phyloP scores from a whole-genome alignment of 53 echinoderm and acorn worm species.

The Paracentrotus lividus region DNA sequence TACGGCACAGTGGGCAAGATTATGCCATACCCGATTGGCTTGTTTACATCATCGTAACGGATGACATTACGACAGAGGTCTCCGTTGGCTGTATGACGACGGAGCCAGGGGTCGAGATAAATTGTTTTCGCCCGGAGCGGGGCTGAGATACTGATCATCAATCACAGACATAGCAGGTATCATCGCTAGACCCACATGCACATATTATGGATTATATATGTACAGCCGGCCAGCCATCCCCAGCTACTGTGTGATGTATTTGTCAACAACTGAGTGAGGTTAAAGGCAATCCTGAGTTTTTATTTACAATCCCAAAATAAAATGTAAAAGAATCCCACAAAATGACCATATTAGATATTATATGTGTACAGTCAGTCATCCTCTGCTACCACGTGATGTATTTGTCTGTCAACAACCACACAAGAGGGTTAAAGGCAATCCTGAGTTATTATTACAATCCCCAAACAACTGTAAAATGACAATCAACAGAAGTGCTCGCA shows the following conservation, averaged over 20 bases:
- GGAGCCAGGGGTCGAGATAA: slow-evolving; percentile 24
- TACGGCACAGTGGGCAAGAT: slow-evolving; percentile 19
- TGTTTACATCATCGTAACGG: slow-evolving; percentile 46
- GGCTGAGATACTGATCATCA: slow-evolving; percentile 26
- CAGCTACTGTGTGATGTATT: no score
- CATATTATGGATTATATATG: slow-evolving; percentile 6
- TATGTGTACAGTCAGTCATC: no score
- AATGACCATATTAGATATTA: no score
- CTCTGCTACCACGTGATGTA: no score
- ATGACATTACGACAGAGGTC: slow-evolving; percentile 25
- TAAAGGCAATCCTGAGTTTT: no score
- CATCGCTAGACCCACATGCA: not conserved
- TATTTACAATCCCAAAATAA: no score
- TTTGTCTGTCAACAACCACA: no score
- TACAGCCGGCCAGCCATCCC: not conserved
- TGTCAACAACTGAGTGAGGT: not conserved
- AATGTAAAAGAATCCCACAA: no score
- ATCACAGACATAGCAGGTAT: slow-evolving; percentile 9
- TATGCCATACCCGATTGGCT: not conserved
- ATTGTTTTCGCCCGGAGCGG: slow-evolving; percentile 43
- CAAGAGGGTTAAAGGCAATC: no score
- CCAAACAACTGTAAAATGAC: no score
- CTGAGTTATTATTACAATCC: no score
- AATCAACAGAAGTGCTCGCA: no score
- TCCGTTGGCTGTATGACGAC: not conserved